A percentile compares a stretch with the other conserved stretches of the same genome.
Conservation (phyloP, 2,797 vertebrate species). For the Odontamblyopus rebecca region DNA sequence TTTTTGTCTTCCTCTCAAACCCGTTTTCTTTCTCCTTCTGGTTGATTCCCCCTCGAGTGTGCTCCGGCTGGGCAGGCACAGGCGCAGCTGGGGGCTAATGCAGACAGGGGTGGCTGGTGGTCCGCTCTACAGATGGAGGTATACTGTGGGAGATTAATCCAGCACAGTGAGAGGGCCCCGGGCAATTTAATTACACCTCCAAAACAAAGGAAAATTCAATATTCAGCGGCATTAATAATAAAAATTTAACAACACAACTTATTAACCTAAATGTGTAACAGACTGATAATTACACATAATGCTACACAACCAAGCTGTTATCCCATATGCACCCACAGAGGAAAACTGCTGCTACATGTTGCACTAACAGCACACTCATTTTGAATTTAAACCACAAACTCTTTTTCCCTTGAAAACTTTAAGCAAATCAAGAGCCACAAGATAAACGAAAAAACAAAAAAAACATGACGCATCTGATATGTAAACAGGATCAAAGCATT, state of each 20-base stretch:
- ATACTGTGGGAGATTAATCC: conserved; percentile 82
- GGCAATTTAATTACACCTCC: conserved; percentile 72
- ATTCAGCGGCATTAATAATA: conserved; percentile 60
- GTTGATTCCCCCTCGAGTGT: neutral
- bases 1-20: no score
- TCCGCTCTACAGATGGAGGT: conserved; percentile 73
- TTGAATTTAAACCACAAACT: no score
- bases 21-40: conserved; percentile 9
- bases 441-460: no score
- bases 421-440: no score
- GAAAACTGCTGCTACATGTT: no score
- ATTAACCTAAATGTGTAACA: conserved; percentile 4
- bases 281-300: neutral
- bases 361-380: no score
- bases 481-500: no score
- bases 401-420: no score
- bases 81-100: conserved; percentile 71
- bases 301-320: neutral
- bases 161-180: conserved; percentile 72
- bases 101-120: conserved; percentile 59
- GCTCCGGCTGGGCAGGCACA: conserved; percentile 52
- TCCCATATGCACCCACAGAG: neutral
- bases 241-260: conserved; percentile 39
- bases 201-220: conserved; percentile 34
- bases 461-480: no score